Conservation (phyloP, 2,888 invertebrate genomes). For the Drosophila gaucha region DNA sequence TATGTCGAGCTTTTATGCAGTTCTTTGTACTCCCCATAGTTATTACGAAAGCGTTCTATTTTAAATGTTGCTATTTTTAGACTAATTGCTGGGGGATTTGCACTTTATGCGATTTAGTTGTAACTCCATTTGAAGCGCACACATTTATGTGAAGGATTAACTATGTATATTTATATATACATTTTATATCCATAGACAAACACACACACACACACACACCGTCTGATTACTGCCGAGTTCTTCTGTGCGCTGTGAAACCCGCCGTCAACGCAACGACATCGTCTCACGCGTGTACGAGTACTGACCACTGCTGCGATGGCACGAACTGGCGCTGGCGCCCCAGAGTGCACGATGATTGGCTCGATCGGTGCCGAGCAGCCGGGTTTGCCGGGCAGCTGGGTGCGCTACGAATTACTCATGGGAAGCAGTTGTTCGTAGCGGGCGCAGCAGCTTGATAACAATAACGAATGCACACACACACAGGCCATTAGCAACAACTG, state of each 20-base stretch:
- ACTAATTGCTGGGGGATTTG: constrained; percentile 38
- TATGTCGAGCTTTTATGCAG: constrained; percentile 30
- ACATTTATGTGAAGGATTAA: constrained; percentile 11
- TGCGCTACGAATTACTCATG: constrained; percentile 29
- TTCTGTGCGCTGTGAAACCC: constrained; percentile 60
- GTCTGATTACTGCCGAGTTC: constrained; percentile 56
- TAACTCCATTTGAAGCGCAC: constrained; percentile 52
- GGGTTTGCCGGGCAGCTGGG: constrained; percentile 8
- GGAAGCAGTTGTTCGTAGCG: constrained; percentile 31
- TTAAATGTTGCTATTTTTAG: constrained; percentile 62
- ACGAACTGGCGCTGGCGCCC: constrained; percentile 40
- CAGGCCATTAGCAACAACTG: constrained; percentile 1
- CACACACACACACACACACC: constrained; percentile 39
- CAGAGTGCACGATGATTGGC: constrained; percentile 31
- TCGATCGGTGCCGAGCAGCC: constrained; percentile 33
- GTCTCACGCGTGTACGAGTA: constrained; percentile 75
- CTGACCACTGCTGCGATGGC: constrained; percentile 44
- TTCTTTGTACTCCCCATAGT: constrained; percentile 22
- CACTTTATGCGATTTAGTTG: constrained; percentile 22
- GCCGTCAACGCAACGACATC: constrained; percentile 79
- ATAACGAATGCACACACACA: constrained; percentile 2
- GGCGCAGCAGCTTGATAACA: constrained; percentile 31
- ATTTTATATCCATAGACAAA: constrained; percentile 11
- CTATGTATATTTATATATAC: constrained; percentile 13
- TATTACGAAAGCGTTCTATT: constrained; percentile 68